Conservation (phyloP, 92 coral and sea anemone genomes). For the Pocillopora grandis region DNA sequence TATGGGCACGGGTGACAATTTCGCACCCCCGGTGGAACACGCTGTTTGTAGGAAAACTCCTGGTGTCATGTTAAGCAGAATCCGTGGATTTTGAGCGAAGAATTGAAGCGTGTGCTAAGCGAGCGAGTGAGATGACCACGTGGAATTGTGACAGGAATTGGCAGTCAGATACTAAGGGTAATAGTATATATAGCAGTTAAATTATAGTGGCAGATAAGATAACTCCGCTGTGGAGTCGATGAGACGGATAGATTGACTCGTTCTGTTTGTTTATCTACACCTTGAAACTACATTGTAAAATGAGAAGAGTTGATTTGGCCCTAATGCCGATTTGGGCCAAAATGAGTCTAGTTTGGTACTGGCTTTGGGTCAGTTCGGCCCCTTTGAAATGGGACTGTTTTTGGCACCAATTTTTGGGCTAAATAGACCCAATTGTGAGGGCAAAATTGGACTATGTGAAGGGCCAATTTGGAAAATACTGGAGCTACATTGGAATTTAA, state of each 20-base stretch:
- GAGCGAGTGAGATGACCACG: not conserved
- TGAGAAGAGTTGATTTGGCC: too few relatives aligned
- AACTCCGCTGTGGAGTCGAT: not conserved
- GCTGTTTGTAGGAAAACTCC: not conserved
- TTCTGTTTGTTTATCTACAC: not conserved
- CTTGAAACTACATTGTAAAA: not conserved
- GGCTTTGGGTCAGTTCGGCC: too few relatives aligned
- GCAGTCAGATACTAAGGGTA: constrained; percentile 14
- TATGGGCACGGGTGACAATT: too few relatives aligned
- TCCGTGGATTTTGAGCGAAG: not conserved
- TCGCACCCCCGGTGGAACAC: too few relatives aligned
- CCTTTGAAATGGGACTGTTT: too few relatives aligned
- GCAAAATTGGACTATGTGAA: too few relatives aligned
- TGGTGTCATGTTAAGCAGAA: not conserved
- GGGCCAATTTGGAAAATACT: too few relatives aligned
- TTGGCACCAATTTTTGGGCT: too few relatives aligned
- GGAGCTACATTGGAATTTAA: too few relatives aligned
- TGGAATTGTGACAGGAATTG: not conserved
- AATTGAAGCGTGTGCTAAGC: not conserved
- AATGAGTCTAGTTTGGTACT: too few relatives aligned
- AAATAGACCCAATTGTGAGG: too few relatives aligned
- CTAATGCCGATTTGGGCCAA: too few relatives aligned
- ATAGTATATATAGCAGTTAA: not conserved
- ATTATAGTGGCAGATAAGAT: constrained; percentile 1
- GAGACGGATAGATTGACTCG: not conserved